Evolutionary conservation across 2,888 invertebrate genomes (phyloP), one percentile per base, ranked within the genome.

Genomic region (Melinaea marsaeus): DNA sequence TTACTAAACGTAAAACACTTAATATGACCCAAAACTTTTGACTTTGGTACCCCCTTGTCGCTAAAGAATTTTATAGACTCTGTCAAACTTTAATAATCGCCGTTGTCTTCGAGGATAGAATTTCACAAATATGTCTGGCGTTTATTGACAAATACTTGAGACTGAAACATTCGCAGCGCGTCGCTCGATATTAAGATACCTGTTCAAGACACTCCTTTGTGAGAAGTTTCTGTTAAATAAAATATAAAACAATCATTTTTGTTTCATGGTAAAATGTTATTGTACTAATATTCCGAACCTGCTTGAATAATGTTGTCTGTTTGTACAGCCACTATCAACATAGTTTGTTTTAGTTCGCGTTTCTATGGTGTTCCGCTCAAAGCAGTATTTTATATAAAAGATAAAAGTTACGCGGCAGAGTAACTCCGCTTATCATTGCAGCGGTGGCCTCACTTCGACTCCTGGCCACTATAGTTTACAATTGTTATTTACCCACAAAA

Each of bases 131-230:
- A 22, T 46, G 46, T 13, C n/a, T 22, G 22, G 22, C 46, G 46
- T n/a, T 46, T 46, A 46, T 46, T 46, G 46, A 46, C 46, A 46
- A 46, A 46, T 46, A 46, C 46, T 46, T 46, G 46, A 46, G 46
- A 46, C 46, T 46, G n/a, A 46, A 46, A n/a, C 46, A 46, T 46
- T 46, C 46, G 46, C 46, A 46, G n/a, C 46, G n/a, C n/a, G 46
- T n/a, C 46, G 46, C 46, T 46, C 46, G 9, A 46, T 46, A 46
- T 46, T 46, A 46, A 46, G 46, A 46, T n/a, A 46, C n/a, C 46
- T 46, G 22, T 22, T 22, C 22, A 22, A 22, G 22, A 22, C 22
- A 22, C 22, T 9, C 42, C 9, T 42, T 42, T 42, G 9, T 37
- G 37, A 4, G 37, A 37, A 37, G 37, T 37, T 37, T 4, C 37